These are phyloP conservation scores for Prinia subflava DNA, from an alignment of 2,113 vertebrate genomes.

Conservation along the genomic window DNA sequence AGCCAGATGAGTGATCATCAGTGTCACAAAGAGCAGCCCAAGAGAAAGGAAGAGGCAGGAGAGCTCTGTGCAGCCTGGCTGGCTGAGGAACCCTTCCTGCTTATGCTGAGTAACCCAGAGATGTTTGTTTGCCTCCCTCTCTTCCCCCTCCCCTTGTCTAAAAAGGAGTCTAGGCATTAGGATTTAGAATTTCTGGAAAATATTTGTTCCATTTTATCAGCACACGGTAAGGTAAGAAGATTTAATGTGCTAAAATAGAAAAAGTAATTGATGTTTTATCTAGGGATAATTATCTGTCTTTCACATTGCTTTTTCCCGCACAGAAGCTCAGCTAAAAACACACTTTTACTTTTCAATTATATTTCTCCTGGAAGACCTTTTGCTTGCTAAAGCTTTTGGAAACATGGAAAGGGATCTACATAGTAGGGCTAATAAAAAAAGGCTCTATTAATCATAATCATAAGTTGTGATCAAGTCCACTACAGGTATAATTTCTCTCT, in stretches of 20 bases:
- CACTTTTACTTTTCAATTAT: not conserved
- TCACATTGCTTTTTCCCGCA: not conserved
- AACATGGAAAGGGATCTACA: not conserved
- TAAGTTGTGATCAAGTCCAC: not conserved
- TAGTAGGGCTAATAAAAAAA: not conserved
- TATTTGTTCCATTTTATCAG: not conserved
- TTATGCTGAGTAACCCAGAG: not conserved
- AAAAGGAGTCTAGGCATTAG: not conserved
- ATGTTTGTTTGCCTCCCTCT: not conserved
- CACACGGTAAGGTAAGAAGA: not conserved
- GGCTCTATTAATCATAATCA: conserved; percentile 15
- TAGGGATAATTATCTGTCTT: conserved; percentile 20
- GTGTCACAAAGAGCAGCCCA: not conserved
- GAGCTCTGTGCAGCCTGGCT: fast-evolving
- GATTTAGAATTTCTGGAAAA: not conserved
- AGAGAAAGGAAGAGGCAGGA: not conserved
- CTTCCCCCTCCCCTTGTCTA: not conserved
- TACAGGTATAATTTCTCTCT: conserved; percentile 10
- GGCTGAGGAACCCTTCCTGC: not conserved
- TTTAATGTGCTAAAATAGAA: not conserved
- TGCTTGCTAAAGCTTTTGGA: not conserved
- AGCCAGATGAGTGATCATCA: not conserved
- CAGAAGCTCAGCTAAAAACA: not conserved
- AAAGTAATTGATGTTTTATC: conserved; percentile 21
- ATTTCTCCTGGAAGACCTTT: conserved; percentile 6